A percentile compares a stretch with the other conserved stretches of the same genome.
Conservation (phyloP, 2,113 vertebrate genomes). For the Pongo abelii region DNA sequence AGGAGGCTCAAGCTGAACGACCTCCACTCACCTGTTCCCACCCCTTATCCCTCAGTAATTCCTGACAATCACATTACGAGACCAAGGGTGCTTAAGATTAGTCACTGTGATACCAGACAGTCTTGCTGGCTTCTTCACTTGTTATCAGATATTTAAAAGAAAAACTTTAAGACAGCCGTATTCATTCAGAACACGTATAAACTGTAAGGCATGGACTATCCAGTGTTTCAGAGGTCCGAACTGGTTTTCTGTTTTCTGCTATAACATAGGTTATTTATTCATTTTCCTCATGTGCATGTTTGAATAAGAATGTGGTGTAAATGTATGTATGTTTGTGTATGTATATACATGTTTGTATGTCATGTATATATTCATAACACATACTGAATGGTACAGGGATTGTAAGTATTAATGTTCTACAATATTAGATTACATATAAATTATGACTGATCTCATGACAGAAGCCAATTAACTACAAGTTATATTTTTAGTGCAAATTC, state of each 20-base stretch:
- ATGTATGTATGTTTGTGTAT: neutral
- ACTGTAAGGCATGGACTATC: neutral
- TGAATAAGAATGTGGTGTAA: neutral
- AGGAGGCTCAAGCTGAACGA: neutral
- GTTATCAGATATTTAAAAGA: conserved; percentile 14
- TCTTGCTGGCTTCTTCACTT: neutral
- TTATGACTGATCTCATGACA: neutral
- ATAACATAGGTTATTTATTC: neutral
- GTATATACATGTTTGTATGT: neutral
- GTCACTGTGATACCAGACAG: neutral
- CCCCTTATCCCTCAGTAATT: neutral
- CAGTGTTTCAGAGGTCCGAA: neutral
- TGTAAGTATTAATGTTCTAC: neutral
- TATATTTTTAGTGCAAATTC: conserved; percentile 38
- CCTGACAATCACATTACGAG: neutral
- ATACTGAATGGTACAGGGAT: neutral
- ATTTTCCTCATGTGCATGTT: neutral
- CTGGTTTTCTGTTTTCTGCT: neutral
- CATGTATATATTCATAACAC: neutral
- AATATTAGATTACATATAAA: conserved; percentile 3
- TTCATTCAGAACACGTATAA: neutral
- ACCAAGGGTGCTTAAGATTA: neutral
- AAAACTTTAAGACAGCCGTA: neutral
- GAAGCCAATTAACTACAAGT: conserved; percentile 5
- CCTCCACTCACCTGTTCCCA: neutral